Percentiles rank a stretch among this genome's conserved stretches.
These are phyloP conservation scores for Mungos mungo DNA, from an alignment of 2,113 vertebrate genomes.

Conservation along the genomic window DNA sequence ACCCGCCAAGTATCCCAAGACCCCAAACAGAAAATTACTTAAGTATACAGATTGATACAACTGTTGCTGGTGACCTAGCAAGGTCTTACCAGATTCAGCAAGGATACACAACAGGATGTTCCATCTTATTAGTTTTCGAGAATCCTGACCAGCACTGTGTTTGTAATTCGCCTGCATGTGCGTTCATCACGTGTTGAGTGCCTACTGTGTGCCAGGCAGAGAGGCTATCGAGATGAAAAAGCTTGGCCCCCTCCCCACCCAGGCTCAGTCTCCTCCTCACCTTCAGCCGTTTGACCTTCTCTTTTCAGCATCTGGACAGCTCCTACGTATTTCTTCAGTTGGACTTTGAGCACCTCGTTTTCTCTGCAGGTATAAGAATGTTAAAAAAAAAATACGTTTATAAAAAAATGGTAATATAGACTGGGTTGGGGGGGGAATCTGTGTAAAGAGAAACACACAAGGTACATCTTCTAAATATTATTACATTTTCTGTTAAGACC, in stretches of 20 bases:
- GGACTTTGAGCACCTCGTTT: constrained; percentile 99
- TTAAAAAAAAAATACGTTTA: constrained; percentile 41
- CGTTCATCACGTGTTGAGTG: neutral
- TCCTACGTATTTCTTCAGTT: constrained; percentile 98
- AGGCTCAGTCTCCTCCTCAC: constrained; percentile 82
- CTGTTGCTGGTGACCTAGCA: neutral
- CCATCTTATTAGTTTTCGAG: neutral
- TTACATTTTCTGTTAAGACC: neutral
- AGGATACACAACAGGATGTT: neutral
- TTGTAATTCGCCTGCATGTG: neutral
- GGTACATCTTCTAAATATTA: neutral
- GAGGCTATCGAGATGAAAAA: neutral
- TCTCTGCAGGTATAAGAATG: constrained; percentile 87
- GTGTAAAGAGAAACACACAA: constrained; percentile 47
- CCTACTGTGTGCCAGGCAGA: neutral
- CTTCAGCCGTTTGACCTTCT: constrained; percentile 92
- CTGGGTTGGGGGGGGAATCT: neutral
- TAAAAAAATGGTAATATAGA: constrained; percentile 37
- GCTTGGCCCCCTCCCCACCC: neutral
- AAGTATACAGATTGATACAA: neutral
- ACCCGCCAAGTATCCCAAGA: neutral
- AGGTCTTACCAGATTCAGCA: neutral
- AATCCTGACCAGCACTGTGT: neutral
- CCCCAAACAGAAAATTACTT: neutral
- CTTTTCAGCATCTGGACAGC: constrained; percentile 99